Conservation (phyloP, 2,888 invertebrate species). For the Eupeodes latifasciatus region DNA sequence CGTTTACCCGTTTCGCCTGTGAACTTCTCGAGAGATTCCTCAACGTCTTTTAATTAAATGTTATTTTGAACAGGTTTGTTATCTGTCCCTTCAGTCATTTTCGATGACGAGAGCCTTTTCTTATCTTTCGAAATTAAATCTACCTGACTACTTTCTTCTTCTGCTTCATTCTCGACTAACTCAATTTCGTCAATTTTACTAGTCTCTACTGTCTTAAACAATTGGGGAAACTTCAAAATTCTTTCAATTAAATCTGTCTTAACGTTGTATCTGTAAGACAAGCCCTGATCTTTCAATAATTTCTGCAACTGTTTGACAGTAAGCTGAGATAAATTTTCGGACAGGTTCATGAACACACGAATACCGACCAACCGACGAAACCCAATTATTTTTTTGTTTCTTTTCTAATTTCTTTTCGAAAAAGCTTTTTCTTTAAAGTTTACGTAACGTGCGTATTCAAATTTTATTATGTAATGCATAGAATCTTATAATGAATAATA, state of each 20-base stretch:
- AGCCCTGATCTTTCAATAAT: not conserved
- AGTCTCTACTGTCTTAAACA: not conserved
- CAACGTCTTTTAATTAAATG: not conserved
- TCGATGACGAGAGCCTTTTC: not conserved
- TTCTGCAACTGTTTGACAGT: not conserved
- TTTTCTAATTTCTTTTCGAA: not conserved
- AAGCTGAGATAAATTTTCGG: not conserved
- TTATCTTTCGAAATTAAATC: not conserved
- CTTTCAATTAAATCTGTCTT: not conserved
- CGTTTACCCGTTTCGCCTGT: not conserved
- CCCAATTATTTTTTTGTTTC: not conserved
- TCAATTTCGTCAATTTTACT: not conserved
- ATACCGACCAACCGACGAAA: not conserved
- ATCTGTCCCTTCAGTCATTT: not conserved
- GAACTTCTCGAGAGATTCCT: constrained; percentile 1
- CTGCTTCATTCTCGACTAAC: not conserved
- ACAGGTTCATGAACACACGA: not conserved
- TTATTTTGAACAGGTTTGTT: not conserved
- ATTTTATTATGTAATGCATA: not conserved
- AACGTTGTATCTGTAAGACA: not conserved
- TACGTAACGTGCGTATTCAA: not conserved
- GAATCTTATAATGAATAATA: not conserved
- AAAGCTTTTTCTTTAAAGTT: not conserved
- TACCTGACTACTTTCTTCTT: not conserved
- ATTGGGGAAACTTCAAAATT: not conserved